Conservation (phyloP, 2,797 vertebrate species). For the Myotis planiceps region DNA sequence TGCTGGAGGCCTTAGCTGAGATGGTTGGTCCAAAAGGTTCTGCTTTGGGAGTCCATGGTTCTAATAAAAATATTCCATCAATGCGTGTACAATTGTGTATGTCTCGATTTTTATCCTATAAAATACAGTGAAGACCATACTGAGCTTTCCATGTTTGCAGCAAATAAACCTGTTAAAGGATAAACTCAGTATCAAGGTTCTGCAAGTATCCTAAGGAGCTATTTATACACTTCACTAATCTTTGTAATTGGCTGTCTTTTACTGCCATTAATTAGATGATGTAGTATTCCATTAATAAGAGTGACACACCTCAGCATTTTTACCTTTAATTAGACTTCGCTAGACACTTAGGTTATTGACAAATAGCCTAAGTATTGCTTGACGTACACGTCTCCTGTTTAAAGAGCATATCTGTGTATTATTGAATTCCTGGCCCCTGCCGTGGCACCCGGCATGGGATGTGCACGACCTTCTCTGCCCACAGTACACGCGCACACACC, state of each 20-base stretch:
- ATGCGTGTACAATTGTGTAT: background rate
- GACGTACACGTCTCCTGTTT: slow-evolving; percentile 58
- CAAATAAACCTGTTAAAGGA: slow-evolving; percentile 85
- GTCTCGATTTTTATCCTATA: slow-evolving; percentile 48
- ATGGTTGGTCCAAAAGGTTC: background rate
- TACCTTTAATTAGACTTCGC: slow-evolving; percentile 89
- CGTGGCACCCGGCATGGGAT: background rate
- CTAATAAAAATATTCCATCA: background rate
- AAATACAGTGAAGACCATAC: background rate
- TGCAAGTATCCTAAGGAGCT: slow-evolving; percentile 92
- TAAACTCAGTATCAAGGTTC: slow-evolving; percentile 88
- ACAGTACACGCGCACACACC: background rate
- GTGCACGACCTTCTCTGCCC: background rate
- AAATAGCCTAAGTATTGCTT: slow-evolving; percentile 80
- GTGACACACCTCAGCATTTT: slow-evolving; percentile 93
- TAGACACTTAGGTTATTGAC: slow-evolving; percentile 82
- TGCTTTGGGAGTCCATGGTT: background rate
- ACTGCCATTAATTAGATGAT: slow-evolving; percentile 98
- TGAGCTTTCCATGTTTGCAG: slow-evolving; percentile 80
- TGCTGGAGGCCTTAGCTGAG: background rate
- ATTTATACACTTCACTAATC: slow-evolving; percentile 98
- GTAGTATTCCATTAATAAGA: slow-evolving; percentile 97
- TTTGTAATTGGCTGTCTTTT: slow-evolving; percentile 99
- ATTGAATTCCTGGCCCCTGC: background rate
- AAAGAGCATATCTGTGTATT: background rate